A percentile compares a stretch with the other conserved stretches of the same genome.
phyloP scores from a whole-genome alignment of 2,113 vertebrate genomes.

The Notarius lentiginosus region DNA sequence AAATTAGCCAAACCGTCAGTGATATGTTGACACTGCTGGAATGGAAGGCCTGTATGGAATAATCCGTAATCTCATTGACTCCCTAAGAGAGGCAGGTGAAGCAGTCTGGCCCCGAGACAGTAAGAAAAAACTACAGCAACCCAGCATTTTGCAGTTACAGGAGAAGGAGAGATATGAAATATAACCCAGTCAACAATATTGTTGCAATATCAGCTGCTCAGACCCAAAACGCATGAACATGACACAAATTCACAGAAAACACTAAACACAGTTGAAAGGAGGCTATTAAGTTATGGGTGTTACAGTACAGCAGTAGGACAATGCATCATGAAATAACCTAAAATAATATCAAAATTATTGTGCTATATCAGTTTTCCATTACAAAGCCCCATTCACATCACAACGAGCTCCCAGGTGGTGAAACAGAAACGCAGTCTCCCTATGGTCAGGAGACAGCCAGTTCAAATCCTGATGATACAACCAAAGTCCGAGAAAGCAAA shows the following conservation, averaged over 20 bases:
- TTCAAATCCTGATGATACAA: neutral
- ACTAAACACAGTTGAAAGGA: neutral
- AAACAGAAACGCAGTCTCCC: neutral
- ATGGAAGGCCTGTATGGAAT: slow-evolving; percentile 17
- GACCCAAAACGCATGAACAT: neutral
- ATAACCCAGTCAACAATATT: slow-evolving; percentile 7
- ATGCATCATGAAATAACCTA: neutral
- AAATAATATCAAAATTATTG: neutral
- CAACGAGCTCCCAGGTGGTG: neutral
- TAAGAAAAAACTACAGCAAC: slow-evolving; percentile 4
- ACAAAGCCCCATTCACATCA: too few relatives aligned
- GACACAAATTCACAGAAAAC: slow-evolving; percentile 10
- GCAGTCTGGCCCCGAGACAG: slow-evolving; percentile 13
- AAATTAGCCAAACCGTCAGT: slow-evolving; percentile 39
- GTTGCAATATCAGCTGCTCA: slow-evolving; percentile 23
- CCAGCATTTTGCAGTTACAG: neutral
- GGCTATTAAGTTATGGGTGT: neutral
- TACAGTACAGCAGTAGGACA: neutral
- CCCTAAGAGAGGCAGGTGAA: slow-evolving; percentile 23
- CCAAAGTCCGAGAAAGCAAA: neutral
- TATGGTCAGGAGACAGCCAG: neutral
- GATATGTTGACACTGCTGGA: slow-evolving; percentile 38
- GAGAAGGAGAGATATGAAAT: slow-evolving; percentile 12
- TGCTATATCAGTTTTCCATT: too few relatives aligned
- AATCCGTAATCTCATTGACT: slow-evolving; percentile 41